Conservation (phyloP, 2,888 invertebrate genomes). For the Rapana venosa region DNA sequence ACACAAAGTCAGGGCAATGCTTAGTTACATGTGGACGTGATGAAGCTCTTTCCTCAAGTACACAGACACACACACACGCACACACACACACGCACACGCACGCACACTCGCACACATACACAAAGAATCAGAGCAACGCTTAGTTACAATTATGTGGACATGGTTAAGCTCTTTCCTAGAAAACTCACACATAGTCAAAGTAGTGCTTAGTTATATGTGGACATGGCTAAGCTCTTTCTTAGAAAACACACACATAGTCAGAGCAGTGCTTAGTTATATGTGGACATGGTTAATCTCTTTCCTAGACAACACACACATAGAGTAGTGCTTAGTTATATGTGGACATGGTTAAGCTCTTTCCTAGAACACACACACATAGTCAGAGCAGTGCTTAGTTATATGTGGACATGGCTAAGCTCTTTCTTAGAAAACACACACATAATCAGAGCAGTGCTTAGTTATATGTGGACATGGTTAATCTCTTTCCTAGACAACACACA, state of each 20-base stretch:
- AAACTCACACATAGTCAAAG: too few species aligned
- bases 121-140: too few species aligned
- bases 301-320: background rate
- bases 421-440: background rate
- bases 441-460: background rate
- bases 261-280: too few species aligned
- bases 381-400: background rate
- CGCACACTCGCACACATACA: too few species aligned
- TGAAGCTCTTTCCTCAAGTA: background rate
- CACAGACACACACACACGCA: background rate
- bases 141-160: too few species aligned
- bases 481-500: background rate
- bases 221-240: too few species aligned
- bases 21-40: too few species aligned
- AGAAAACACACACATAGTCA: too few species aligned
- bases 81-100: background rate
- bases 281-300: background rate
- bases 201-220: background rate
- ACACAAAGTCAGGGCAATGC: too few species aligned
- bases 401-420: background rate
- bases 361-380: background rate
- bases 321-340: too few species aligned
- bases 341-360: too few species aligned
- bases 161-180: too few species aligned
- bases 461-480: background rate